Evolutionary conservation across 2,113 vertebrate genomes (phyloP).

Genomic region (Danio rerio): DNA sequence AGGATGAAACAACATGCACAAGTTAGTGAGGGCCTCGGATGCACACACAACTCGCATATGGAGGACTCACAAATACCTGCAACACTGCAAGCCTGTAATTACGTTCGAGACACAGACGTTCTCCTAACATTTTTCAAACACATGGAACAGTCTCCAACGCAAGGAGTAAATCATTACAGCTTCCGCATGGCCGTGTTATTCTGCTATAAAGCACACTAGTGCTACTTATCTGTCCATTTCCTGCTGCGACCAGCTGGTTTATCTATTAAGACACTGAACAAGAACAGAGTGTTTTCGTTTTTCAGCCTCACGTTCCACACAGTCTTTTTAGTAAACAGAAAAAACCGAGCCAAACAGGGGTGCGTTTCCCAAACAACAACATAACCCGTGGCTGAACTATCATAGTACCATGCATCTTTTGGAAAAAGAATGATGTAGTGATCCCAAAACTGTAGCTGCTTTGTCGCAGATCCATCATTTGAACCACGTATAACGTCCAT

Average conservation of each 20-base stretch:
- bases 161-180: not conserved
- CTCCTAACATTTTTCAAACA: conserved; percentile 9
- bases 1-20: conserved; percentile 79
- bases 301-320: not conserved
- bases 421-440: too few relatives aligned
- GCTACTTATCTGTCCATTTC: not conserved
- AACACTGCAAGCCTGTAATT: conserved; percentile 24
- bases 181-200: not conserved
- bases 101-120: not conserved
- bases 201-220: conserved; percentile 1
- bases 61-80: not conserved
- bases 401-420: too few relatives aligned
- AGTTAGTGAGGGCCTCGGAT: conserved; percentile 67
- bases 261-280: not conserved
- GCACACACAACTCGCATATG: not conserved
- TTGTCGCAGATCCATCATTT: too few relatives aligned
- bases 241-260: conserved; percentile 31
- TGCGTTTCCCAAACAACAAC: too few relatives aligned
- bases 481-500: too few relatives aligned
- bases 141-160: not conserved
- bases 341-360: not conserved
- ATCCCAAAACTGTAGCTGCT: too few relatives aligned
- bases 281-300: not conserved
- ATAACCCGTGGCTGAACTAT: too few relatives aligned
- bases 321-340: not conserved